phyloP scores from a whole-genome alignment of 2,113 vertebrate genomes.

The Geococcyx californianus region DNA sequence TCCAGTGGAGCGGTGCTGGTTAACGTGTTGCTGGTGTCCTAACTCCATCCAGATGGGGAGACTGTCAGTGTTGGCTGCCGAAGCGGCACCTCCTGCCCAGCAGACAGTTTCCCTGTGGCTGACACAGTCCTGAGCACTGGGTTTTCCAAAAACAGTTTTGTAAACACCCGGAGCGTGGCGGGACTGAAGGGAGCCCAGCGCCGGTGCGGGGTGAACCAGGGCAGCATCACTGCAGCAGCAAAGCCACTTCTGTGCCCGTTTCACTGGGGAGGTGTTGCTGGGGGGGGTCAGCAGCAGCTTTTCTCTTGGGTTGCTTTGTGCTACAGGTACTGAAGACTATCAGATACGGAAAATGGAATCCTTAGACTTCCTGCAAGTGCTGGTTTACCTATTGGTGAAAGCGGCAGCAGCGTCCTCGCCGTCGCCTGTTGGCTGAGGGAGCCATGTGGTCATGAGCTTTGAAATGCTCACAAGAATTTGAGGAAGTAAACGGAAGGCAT shows the following conservation, averaged over 20 bases:
- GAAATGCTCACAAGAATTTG: slow-evolving; percentile 8
- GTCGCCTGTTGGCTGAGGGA: fast-evolving
- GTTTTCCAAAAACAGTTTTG: too few relatives aligned
- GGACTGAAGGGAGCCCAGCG: too few relatives aligned
- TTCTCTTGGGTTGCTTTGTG: too few relatives aligned
- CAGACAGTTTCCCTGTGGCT: fast-evolving
- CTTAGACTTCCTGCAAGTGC: fast-evolving
- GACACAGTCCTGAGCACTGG: too few relatives aligned
- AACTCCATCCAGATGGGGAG: neutral
- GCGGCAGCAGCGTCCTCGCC: neutral
- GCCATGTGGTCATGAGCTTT: neutral
- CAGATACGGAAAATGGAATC: neutral
- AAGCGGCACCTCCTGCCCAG: fast-evolving
- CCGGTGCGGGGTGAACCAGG: too few relatives aligned
- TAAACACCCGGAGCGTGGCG: too few relatives aligned
- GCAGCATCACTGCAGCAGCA: too few relatives aligned
- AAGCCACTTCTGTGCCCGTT: too few relatives aligned
- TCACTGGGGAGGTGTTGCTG: too few relatives aligned
- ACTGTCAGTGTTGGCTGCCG: neutral
- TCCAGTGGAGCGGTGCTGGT: neutral
- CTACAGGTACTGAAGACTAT: too few relatives aligned
- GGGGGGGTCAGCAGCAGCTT: too few relatives aligned
- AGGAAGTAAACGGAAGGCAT: neutral
- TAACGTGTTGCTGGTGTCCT: neutral
- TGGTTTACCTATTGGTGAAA: neutral